phyloP scores from a whole-genome alignment of 2,113 vertebrate genomes.

The Lophius piscatorius region DNA sequence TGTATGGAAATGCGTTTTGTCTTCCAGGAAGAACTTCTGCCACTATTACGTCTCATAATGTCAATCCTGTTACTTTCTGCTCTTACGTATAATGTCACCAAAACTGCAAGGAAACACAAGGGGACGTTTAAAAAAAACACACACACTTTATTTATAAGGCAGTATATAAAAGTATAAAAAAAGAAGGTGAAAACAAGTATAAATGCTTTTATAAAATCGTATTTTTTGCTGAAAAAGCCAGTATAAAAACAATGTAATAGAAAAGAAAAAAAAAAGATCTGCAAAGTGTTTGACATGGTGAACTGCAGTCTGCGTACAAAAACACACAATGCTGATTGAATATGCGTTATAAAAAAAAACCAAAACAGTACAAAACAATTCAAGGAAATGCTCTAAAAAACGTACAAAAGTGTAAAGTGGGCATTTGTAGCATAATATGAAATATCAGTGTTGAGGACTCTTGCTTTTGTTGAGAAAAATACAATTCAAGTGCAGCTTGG shows the following conservation, averaged over 20 bases:
- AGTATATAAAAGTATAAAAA: constrained; percentile 88
- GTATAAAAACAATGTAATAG: constrained; percentile 83
- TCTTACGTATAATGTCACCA: neutral
- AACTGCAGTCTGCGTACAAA: constrained; percentile 77
- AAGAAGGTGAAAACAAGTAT: constrained; percentile 71
- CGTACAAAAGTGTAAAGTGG: constrained; percentile 64
- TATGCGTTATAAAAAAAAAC: constrained; percentile 43
- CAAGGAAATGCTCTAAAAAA: constrained; percentile 78
- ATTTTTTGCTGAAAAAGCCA: constrained; percentile 80
- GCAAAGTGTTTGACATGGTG: constrained; percentile 81
- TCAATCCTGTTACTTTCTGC: neutral
- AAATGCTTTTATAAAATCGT: constrained; percentile 82
- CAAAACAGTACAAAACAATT: constrained; percentile 64
- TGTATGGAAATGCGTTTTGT: constrained; percentile 8
- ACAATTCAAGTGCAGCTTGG: constrained; percentile 70
- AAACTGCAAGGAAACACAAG: constrained; percentile 8
- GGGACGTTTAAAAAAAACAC: constrained; percentile 72
- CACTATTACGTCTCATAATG: neutral
- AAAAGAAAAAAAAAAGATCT: constrained; percentile 80
- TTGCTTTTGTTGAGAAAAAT: constrained; percentile 35
- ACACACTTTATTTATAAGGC: constrained; percentile 98
- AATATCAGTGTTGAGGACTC: constrained; percentile 68
- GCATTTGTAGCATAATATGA: constrained; percentile 61
- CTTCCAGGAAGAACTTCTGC: neutral
- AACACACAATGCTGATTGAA: constrained; percentile 79